Evolutionary conservation across 2,888 invertebrate species (phyloP).

Genomic region (Hydropsyche betteni): DNA sequence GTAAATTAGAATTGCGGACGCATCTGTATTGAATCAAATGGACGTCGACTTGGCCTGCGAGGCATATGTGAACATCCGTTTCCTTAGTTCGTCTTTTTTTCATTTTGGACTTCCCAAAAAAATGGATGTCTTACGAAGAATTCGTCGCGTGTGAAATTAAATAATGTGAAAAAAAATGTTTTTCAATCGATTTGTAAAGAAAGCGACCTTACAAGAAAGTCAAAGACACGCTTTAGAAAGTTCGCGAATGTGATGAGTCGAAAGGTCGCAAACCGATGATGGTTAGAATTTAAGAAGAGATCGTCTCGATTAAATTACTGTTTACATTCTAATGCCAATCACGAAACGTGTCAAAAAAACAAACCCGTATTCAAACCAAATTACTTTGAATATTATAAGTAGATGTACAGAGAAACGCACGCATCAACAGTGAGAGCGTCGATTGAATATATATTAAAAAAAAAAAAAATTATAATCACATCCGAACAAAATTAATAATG

Average conservation of each 20-base stretch:
- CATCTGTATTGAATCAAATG: constrained; percentile 32
- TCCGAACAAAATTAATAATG: too few relatives aligned
- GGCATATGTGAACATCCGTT: constrained; percentile 19
- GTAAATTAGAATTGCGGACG: constrained; percentile 31
- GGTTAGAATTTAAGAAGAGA: too few relatives aligned
- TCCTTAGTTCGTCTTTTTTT: not conserved
- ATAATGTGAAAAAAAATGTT: not conserved
- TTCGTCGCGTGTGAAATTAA: not conserved
- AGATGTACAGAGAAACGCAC: too few relatives aligned
- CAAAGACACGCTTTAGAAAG: constrained; percentile 17
- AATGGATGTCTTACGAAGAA: not conserved
- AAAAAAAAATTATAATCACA: too few relatives aligned
- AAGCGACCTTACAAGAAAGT: constrained; percentile 26
- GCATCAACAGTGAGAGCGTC: too few relatives aligned
- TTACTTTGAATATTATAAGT: too few relatives aligned
- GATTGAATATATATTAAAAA: too few relatives aligned
- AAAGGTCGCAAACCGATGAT: constrained; percentile 20
- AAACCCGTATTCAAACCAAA: too few relatives aligned
- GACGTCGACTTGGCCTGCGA: not conserved
- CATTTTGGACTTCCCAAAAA: not conserved
- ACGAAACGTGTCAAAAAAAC: too few relatives aligned
- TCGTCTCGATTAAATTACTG: too few relatives aligned
- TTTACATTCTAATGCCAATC: too few relatives aligned
- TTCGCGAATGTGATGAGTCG: constrained; percentile 3
- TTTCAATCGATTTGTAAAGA: constrained; percentile 8